Percentiles rank a stretch among this genome's conserved stretches.
Conservation (phyloP, 2,113 vertebrate genomes). For the Tonatia bakeri region DNA sequence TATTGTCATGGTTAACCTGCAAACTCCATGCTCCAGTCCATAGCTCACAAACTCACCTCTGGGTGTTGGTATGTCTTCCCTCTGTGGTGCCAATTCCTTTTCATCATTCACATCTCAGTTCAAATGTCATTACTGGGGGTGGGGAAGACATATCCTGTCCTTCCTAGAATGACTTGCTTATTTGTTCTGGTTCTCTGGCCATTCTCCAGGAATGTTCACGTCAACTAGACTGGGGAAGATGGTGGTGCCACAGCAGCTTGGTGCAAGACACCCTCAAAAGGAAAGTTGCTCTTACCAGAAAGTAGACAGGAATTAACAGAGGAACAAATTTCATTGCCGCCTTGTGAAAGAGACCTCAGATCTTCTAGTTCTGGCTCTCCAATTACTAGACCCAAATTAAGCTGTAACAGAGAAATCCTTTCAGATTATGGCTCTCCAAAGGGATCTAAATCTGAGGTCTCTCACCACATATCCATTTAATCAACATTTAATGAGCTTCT, state of each 20-base stretch:
- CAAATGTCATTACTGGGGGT: not conserved
- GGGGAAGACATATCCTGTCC: rapidly evolving
- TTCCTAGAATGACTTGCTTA: not conserved
- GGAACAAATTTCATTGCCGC: not conserved
- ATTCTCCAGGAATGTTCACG: not conserved
- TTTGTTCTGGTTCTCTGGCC: not conserved
- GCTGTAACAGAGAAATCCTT: not conserved
- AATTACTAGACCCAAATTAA: not conserved
- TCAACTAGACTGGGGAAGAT: not conserved
- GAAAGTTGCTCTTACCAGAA: not conserved
- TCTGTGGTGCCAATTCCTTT: not conserved
- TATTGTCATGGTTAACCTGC: too few species aligned
- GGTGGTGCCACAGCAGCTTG: not conserved
- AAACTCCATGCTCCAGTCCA: not conserved
- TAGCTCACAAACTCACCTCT: not conserved
- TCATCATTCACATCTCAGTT: not conserved
- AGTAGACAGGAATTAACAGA: not conserved
- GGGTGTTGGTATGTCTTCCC: not conserved
- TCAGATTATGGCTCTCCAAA: not conserved
- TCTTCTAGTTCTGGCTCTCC: not conserved
- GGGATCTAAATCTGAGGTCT: not conserved
- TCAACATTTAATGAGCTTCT: slow-evolving; percentile 13
- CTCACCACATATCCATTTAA: not conserved
- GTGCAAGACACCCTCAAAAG: not conserved
- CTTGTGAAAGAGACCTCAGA: not conserved